Evolutionary conservation across 2,888 invertebrate genomes (phyloP).

Genomic region (Cerceris ruficornis): DNA sequence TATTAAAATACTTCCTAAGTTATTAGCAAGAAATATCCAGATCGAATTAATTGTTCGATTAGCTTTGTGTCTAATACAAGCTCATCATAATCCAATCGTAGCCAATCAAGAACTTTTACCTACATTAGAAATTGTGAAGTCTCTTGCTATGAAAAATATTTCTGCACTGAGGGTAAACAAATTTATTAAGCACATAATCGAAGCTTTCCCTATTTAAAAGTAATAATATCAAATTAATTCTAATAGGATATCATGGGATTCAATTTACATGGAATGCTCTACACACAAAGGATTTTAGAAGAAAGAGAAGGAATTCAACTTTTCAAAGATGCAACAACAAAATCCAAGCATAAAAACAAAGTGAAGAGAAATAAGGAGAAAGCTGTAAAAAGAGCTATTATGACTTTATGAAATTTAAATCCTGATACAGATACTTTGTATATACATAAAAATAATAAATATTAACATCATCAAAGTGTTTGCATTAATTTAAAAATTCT

Average conservation of each 20-base stretch:
- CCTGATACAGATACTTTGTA: conserved; percentile 19
- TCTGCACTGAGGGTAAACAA: conserved; percentile 85
- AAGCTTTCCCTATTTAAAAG: too few relatives aligned
- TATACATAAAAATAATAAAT: conserved; percentile 18
- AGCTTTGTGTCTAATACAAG: conserved; percentile 88
- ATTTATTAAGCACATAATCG: neutral
- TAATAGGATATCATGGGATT: conserved; percentile 91
- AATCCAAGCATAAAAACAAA: conserved; percentile 86
- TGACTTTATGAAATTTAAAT: conserved; percentile 77
- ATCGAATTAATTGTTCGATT: conserved; percentile 90
- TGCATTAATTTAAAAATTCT: neutral
- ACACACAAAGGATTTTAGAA: conserved; percentile 89
- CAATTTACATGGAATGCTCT: conserved; percentile 91
- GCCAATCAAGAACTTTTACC: conserved; percentile 87
- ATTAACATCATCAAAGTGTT: neutral
- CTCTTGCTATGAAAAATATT: conserved; percentile 84
- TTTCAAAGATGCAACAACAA: conserved; percentile 89
- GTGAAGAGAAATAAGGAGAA: conserved; percentile 85
- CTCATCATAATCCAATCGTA: conserved; percentile 91
- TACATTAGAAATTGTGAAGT: conserved; percentile 86
- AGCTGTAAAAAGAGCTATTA: conserved; percentile 85
- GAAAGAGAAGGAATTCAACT: conserved; percentile 88
- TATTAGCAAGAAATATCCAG: conserved; percentile 87
- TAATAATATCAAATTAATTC: conserved; percentile 22
- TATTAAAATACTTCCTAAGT: conserved; percentile 86